Evolutionary conservation across 2,888 invertebrate species (phyloP).

Genomic region (Vanessa cardui): DNA sequence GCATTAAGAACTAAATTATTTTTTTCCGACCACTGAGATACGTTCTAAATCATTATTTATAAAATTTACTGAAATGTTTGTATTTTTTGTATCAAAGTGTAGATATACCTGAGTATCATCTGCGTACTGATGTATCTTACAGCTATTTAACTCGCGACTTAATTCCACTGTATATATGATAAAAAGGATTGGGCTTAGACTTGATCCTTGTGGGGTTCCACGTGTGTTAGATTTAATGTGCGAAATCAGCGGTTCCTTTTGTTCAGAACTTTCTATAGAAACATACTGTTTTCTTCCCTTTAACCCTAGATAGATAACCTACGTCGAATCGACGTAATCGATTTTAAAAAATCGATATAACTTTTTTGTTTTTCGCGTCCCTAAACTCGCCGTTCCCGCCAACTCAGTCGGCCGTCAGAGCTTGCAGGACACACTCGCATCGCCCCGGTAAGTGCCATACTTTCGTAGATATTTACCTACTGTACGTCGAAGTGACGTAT

Average conservation of each 20-base stretch:
- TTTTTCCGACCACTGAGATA: conserved; percentile 14
- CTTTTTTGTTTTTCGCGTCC: neutral
- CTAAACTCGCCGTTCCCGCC: neutral
- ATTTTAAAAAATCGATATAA: neutral
- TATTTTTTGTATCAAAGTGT: conserved; percentile 2
- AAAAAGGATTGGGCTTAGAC: conserved; percentile 12
- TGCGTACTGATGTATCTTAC: conserved; percentile 9
- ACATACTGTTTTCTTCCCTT: conserved; percentile 23
- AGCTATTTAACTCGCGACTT: neutral
- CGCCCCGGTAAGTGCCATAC: too few relatives aligned
- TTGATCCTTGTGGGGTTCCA: conserved; percentile 17
- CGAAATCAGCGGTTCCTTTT: conserved; percentile 1
- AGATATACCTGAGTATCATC: conserved; percentile 16
- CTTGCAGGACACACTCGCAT: neutral
- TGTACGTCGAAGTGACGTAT: too few relatives aligned
- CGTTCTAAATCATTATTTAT: conserved; percentile 8
- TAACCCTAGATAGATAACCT: neutral
- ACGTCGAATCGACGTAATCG: conserved; percentile 1
- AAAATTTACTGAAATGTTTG: neutral
- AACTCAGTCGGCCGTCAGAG: neutral
- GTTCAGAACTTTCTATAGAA: neutral
- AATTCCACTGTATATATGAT: conserved; percentile 2
- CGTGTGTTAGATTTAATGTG: neutral
- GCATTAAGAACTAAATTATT: conserved; percentile 7
- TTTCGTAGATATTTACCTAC: too few relatives aligned